These are phyloP conservation scores for Acleris cristana DNA, from an alignment of 2,888 invertebrate genomes.

Conservation along the genomic window DNA sequence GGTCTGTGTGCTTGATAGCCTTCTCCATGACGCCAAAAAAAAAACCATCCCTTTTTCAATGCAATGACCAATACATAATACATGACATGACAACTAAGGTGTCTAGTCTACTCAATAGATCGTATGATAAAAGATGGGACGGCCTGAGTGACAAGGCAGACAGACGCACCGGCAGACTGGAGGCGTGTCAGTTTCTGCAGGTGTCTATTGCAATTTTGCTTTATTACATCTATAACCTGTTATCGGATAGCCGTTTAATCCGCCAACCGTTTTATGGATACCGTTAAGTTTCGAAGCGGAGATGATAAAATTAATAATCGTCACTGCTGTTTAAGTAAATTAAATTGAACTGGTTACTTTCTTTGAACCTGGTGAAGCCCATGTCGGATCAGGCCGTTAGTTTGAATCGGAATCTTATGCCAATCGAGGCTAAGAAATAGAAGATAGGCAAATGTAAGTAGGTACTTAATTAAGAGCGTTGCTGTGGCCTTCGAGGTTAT, in stretches of 20 bases:
- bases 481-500: no score
- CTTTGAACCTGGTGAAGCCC: no score
- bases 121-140: slow-evolving; percentile 6
- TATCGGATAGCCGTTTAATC: slow-evolving; percentile 12
- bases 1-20: no score
- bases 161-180: background rate
- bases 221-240: slow-evolving; percentile 7
- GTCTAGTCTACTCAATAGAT: slow-evolving; percentile 2
- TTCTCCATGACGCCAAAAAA: no score
- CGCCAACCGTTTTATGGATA: background rate
- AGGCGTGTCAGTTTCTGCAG: slow-evolving; percentile 14
- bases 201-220: slow-evolving; percentile 13
- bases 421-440: no score
- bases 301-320: background rate
- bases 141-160: slow-evolving; percentile 4
- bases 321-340: no score
- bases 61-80: background rate
- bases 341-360: no score
- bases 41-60: background rate
- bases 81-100: background rate
- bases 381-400: no score
- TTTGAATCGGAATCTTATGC: no score
- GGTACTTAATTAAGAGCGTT: no score
- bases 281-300: slow-evolving; percentile 4
- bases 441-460: no score